Evolutionary conservation across 2,797 vertebrate species (phyloP), one percentile per base, ranked within the genome.

Genomic region (Tarsius wallacei): DNA sequence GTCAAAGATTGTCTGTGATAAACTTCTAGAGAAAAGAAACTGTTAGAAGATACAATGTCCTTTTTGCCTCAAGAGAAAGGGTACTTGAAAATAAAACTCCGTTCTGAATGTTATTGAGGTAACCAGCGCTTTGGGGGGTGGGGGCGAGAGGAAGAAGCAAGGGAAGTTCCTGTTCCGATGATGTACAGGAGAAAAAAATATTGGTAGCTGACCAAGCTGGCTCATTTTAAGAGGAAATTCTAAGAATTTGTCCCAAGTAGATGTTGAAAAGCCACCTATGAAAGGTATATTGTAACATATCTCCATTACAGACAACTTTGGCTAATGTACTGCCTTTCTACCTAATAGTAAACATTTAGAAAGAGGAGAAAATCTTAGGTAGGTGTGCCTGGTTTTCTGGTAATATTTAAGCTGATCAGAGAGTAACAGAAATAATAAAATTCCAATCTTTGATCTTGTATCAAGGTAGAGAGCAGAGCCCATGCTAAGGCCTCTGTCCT

Each of bases 31-130:
- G 68, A 73, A 90, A 90, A 91, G 11, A 51, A 91, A 77, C 66
- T 90, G 47, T 47, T 85, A 57, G 24, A 85, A 90, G 70, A 42
- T 88, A 61, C 6, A 66, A 5, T 64, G 53, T 77, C 31, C 42
- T 90, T 92, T 96, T 94, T 16, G 83, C 74, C 74, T 95, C 42
- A 55, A 59, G 51, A 55, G 42, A 88, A 93, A 81, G 21, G 47
- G 10, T 12, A 31, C 11, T 26, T 81, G 28, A 61, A 94, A 88
- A 81, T 8, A 47, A 70, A 74, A 68, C 24, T 70, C 31, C 63
- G 16, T 76, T 96, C 49, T 68, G 76, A 90, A 36, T 61, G 90
- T 36, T 71, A 8, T 70, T 83, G 47, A 91, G 51, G 16, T 74
- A 76, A 42, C 24, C 70, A 90, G 22, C 22, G 84, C 47, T 70